Base-by-base conservation (phyloP, 23 tunicate genomes). In the Diplosoma virens region DNA sequence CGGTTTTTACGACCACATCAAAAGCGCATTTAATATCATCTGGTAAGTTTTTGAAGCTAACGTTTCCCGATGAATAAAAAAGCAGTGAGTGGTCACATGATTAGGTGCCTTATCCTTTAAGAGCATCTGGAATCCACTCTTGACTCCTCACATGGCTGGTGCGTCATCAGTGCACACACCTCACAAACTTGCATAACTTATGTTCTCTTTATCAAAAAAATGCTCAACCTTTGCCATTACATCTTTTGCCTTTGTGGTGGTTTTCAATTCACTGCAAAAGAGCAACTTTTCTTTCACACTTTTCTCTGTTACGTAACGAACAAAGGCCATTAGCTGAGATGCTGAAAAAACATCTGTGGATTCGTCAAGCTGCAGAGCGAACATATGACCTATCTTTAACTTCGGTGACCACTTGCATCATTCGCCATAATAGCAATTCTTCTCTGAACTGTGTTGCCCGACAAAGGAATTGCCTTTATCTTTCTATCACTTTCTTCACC, bases 41-140 rank as follows among this genome's bases (percentile, higher is more conserved):
- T 9, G 52, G 52, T 45, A 45, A 45, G 52, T 45, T 45, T 45
- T 45, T 45, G 52, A 45, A 45, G 52, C 52, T 45, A 45, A 45
- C 16, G 52, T 16, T 45, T 11, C 52, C 14, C 52, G 52, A 45
- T 45, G 52, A 45, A 45, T 45, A 45, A 45, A 45, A n/a, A n/a
- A n/a, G 52, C 52, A 45, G 52, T 45, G 52, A 45, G 52, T 45
- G 52, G 52, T 45, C 52, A 45, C 52, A 63, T 6, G 70, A 25
- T 63, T 63, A 25, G 70, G 70, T 63, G 34, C 70, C 28, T 63
- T 63, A 30, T 28, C 28, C 70, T 63, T 63, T 63, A 28, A 33
- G 70, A 63, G 34, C 70, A 35, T 63, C 70, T 63, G 70, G 70
- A 63, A 63, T 63, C 70, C 70, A 63, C 70, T 63, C 70, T 63